Conservation (phyloP, 2,113 vertebrate genomes). For the Pseudonaja textilis region DNA sequence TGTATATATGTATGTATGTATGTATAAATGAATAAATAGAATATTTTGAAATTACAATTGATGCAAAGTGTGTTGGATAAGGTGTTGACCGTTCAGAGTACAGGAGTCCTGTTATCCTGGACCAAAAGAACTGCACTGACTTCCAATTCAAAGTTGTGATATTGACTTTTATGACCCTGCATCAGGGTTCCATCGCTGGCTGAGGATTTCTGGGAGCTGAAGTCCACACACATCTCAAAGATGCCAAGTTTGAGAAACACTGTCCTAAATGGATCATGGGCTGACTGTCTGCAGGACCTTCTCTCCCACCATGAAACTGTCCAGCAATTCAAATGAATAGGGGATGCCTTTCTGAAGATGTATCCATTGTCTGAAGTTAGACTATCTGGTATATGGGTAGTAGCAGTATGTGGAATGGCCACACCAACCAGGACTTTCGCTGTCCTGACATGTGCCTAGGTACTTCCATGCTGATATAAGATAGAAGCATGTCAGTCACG, state of each 20-base stretch:
- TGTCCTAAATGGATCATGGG: not conserved
- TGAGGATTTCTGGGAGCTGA: not conserved
- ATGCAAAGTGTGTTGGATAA: not conserved
- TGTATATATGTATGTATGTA: not conserved
- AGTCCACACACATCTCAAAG: not conserved
- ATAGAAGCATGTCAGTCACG: not conserved
- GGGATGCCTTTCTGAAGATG: not conserved
- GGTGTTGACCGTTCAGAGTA: not conserved
- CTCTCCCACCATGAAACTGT: not conserved
- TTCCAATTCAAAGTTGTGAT: not conserved
- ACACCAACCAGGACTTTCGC: not conserved
- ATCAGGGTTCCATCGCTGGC: not conserved
- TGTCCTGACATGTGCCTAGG: not conserved
- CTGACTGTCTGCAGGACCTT: not conserved
- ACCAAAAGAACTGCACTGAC: not conserved
- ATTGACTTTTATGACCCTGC: not conserved
- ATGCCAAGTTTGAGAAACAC: not conserved
- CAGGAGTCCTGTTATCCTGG: not conserved
- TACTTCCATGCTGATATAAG: not conserved
- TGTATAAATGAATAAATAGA: not conserved
- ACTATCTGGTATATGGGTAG: not conserved
- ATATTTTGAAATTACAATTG: not conserved
- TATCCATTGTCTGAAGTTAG: not conserved
- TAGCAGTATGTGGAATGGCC: not conserved
- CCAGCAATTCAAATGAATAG: not conserved